phyloP scores from a whole-genome alignment of 2,113 vertebrate species.

The Antechinus stuartii region DNA sequence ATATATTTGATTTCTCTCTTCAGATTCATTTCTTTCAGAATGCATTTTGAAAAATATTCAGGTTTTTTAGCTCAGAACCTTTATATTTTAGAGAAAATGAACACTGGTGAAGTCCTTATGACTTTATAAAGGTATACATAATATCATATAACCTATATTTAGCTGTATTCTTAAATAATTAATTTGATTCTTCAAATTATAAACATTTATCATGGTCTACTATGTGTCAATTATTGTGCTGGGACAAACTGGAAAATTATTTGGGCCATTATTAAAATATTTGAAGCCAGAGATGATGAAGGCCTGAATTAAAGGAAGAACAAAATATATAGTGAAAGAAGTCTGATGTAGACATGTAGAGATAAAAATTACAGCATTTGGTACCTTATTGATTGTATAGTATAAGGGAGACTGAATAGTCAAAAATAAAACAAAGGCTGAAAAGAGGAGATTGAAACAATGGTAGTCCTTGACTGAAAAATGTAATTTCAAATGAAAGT shows the following conservation, averaged over 20 bases:
- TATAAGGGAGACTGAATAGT: not conserved
- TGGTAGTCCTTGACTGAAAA: not conserved
- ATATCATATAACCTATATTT: not conserved
- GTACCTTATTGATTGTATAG: not conserved
- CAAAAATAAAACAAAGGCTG: not conserved
- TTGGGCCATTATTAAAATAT: not conserved
- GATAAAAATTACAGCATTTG: not conserved
- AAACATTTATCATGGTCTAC: not conserved
- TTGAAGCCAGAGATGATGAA: not conserved
- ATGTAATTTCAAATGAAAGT: not conserved
- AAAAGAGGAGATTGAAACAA: not conserved
- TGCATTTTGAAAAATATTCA: not conserved
- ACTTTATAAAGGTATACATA: not conserved
- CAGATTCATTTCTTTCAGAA: not conserved
- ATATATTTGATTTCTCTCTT: not conserved
- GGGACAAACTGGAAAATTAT: not conserved
- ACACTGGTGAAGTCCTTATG: not conserved
- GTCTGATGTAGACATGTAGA: not conserved
- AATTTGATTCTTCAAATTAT: not conserved
- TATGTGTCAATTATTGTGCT: no score
- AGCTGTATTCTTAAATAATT: not conserved
- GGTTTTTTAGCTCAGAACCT: not conserved
- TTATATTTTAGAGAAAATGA: not conserved
- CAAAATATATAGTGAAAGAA: not conserved
- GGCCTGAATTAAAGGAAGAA: not conserved